Evolutionary conservation across 2,888 invertebrate genomes (phyloP).

Genomic region (Lycocerus yunnanus): DNA sequence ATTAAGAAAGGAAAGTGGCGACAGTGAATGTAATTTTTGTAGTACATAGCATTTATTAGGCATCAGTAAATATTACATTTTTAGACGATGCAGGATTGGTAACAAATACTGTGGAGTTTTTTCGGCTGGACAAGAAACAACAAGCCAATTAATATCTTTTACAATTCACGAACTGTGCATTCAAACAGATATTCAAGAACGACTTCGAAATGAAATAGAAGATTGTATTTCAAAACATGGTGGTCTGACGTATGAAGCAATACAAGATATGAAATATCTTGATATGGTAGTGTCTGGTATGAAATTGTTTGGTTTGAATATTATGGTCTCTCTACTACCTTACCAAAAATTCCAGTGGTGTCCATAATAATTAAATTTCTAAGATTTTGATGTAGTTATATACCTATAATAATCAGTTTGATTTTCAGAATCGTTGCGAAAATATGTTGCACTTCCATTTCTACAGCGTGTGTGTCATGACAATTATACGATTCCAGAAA

Average conservation of each 20-base stretch:
- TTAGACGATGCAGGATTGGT: conserved; percentile 40
- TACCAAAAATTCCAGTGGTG: too few relatives aligned
- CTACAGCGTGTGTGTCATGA: not conserved
- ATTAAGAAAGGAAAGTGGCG: conserved; percentile 35
- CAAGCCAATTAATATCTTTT: conserved; percentile 56
- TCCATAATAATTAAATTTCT: too few relatives aligned
- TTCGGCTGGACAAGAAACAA: conserved; percentile 61
- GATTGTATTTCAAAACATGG: conserved; percentile 46
- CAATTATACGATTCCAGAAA: not conserved
- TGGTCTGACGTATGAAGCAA: conserved; percentile 54
- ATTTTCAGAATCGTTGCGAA: not conserved
- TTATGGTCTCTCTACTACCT: too few relatives aligned
- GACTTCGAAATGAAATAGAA: conserved; percentile 55
- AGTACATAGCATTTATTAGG: not conserved
- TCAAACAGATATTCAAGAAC: conserved; percentile 55
- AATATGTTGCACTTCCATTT: not conserved
- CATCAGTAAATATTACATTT: not conserved
- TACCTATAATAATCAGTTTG: too few relatives aligned
- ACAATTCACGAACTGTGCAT: conserved; percentile 55
- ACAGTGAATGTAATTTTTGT: conserved; percentile 37
- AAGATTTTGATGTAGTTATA: too few relatives aligned
- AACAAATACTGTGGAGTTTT: conserved; percentile 57
- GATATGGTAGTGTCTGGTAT: conserved; percentile 58
- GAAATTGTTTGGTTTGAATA: too few relatives aligned
- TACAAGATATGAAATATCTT: conserved; percentile 59